These are phyloP conservation scores for Balaenoptera acutorostrata DNA, from an alignment of 2,113 vertebrate genomes.

Conservation along the genomic window DNA sequence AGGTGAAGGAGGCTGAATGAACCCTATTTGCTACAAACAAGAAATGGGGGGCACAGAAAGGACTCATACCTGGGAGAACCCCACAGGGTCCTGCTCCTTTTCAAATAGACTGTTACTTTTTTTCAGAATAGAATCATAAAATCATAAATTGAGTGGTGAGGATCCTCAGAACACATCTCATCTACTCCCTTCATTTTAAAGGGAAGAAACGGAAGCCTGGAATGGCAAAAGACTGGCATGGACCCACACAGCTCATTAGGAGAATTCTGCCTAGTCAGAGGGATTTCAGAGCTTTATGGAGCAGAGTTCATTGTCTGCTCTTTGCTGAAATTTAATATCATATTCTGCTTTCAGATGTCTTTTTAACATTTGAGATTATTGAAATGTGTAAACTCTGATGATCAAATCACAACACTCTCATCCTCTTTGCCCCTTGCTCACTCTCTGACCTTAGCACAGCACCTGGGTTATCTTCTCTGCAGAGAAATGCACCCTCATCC, in stretches of 20 bases:
- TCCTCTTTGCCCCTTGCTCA: background rate
- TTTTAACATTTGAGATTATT: background rate
- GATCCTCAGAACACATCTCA: background rate
- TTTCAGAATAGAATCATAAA: background rate
- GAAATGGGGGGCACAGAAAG: too few relatives aligned
- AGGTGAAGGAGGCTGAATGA: too few relatives aligned
- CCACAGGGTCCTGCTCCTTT: too few relatives aligned
- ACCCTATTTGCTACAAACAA: too few relatives aligned
- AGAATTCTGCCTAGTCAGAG: background rate
- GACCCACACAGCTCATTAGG: background rate
- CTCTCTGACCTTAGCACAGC: background rate
- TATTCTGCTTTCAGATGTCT: background rate
- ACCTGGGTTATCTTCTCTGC: background rate
- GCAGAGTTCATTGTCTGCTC: background rate
- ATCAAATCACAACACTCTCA: background rate
- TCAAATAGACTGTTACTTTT: background rate
- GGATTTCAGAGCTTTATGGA: fast-evolving
- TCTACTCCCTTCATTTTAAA: background rate
- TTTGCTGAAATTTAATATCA: background rate
- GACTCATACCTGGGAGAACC: too few relatives aligned
- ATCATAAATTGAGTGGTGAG: background rate
- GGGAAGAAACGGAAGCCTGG: background rate
- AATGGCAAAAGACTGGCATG: too few relatives aligned
- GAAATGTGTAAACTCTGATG: background rate
- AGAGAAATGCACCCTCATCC: background rate